A percentile compares a stretch with the other conserved stretches of the same genome.
Evolutionary conservation across 2,113 vertebrate genomes (phyloP).

Genomic region (Dasypus novemcinctus): DNA sequence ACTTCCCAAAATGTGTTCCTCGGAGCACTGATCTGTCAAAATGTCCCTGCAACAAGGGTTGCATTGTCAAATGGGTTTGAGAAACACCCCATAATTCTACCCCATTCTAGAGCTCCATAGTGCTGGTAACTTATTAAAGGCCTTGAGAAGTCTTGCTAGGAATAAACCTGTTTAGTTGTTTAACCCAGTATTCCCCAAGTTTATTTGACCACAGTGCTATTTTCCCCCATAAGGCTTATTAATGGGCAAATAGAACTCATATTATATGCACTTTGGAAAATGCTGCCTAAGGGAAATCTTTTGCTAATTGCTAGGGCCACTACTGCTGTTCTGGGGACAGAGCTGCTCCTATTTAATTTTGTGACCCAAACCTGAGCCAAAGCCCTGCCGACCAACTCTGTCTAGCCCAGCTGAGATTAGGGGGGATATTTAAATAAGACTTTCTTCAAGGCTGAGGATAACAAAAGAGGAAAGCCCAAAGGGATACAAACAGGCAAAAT

Average conservation of each 20-base stretch:
- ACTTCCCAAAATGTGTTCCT: neutral
- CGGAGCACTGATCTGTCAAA: neutral
- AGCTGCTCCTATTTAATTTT: constrained; percentile 11
- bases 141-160: neutral
- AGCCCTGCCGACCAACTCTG: neutral
- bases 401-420: neutral
- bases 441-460: neutral
- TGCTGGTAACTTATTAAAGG: neutral
- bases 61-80: neutral
- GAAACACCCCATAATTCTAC: neutral
- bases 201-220: neutral
- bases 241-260: neutral
- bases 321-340: neutral
- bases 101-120: neutral
- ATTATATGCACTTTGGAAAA: constrained; percentile 52
- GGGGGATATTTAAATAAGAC: neutral
- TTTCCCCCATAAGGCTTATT: neutral
- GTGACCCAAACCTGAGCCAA: constrained; percentile 14
- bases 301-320: constrained; percentile 52
- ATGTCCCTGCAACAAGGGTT: neutral
- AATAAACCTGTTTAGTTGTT: neutral
- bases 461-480: neutral
- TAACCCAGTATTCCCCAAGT: neutral
- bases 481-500: neutral
- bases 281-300: constrained; percentile 62